Evolutionary conservation across 2,888 invertebrate genomes (phyloP).

Genomic region (Hesperia comma): DNA sequence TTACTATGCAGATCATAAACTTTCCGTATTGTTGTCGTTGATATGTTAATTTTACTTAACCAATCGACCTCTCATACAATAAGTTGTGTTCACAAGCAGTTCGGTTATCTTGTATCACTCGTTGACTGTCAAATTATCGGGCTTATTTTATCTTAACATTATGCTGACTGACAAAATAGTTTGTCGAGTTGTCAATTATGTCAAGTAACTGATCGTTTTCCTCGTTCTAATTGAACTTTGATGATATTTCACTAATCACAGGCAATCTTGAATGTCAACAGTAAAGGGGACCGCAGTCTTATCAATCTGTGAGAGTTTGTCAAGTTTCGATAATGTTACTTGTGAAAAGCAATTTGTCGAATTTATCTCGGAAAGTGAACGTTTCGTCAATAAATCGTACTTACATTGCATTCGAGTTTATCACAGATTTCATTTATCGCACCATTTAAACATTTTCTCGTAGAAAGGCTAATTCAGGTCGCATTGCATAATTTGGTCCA

Average conservation of each 20-base stretch:
- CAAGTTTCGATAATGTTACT: not conserved
- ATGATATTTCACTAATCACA: too few species aligned
- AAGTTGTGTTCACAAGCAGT: not conserved
- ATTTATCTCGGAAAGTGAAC: slow-evolving; percentile 10
- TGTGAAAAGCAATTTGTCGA: slow-evolving; percentile 11
- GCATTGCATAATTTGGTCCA: slow-evolving; percentile 41
- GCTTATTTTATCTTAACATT: too few species aligned
- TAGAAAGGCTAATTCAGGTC: slow-evolving; percentile 39
- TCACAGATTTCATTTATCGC: slow-evolving; percentile 7
- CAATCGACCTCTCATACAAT: slow-evolving; percentile 2
- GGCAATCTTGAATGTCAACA: not conserved
- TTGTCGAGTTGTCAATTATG: too few species aligned
- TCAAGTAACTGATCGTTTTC: too few species aligned
- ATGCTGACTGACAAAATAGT: too few species aligned
- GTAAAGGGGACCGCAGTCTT: not conserved
- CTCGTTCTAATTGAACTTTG: too few species aligned
- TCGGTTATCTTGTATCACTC: slow-evolving; percentile 1
- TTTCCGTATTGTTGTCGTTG: not conserved
- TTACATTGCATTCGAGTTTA: slow-evolving; percentile 8
- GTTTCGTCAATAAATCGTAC: slow-evolving; percentile 2
- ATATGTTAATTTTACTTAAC: not conserved
- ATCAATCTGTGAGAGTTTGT: not conserved
- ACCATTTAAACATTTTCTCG: slow-evolving; percentile 26
- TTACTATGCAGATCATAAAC: too few species aligned
- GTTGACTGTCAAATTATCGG: not conserved